These are phyloP conservation scores for Empidonax traillii DNA, from an alignment of 2,113 vertebrate genomes.

Conservation along the genomic window DNA sequence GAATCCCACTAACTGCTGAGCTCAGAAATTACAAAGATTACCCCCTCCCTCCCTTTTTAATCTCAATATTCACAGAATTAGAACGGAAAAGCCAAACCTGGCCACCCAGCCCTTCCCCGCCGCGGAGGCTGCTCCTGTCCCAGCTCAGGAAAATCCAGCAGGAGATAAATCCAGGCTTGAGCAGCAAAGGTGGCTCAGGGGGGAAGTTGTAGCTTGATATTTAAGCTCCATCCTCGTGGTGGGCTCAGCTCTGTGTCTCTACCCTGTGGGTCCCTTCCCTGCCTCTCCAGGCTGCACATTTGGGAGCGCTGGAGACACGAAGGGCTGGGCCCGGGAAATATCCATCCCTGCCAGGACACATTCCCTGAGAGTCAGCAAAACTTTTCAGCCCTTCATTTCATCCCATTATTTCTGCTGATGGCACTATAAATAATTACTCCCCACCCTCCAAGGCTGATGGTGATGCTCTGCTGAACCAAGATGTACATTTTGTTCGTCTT, in stretches of 20 bases:
- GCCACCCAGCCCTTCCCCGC: neutral
- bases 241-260: neutral
- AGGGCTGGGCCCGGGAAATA: neutral
- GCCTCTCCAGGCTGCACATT: neutral
- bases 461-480: constrained; percentile 36
- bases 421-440: constrained; percentile 63
- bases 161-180: neutral
- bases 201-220: neutral
- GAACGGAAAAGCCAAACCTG: neutral
- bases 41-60: neutral
- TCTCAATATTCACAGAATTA: neutral
- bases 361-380: constrained; percentile 65
- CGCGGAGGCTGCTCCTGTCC: neutral
- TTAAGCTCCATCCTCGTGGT: neutral
- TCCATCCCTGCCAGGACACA: neutral
- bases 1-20: neutral
- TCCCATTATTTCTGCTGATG: constrained; percentile 53
- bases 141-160: neutral
- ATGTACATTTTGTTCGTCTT: neutral
- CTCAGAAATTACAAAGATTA: neutral
- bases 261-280: neutral
- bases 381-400: constrained; percentile 60
- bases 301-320: neutral
- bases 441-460: constrained; percentile 3
- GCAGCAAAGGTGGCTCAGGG: neutral